Base-by-base conservation (phyloP, 2,888 invertebrate genomes). In the Balanococcus diminutus region DNA sequence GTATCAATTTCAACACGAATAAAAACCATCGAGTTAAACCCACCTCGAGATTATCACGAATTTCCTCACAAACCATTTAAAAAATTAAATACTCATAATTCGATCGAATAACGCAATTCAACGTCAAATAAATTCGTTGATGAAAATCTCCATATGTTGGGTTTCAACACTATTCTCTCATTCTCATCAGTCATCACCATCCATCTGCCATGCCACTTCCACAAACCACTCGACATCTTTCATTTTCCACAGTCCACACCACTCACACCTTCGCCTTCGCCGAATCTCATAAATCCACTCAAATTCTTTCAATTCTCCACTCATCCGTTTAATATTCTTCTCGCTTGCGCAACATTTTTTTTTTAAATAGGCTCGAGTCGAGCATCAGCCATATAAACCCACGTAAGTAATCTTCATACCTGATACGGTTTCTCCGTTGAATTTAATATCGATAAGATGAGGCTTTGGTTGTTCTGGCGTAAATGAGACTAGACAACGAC, bases 371-470 rank as follows among this genome's bases (percentile, higher is more conserved):
- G 36, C 36, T 19, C 51, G 19, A 51, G n/a, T 1, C 51, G 28
- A 67, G 25, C 14, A 28, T 67, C 61, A 28, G 25, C 22, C 11
- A 11, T 22, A 32, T 5, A 6, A 31, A 32, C 31, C 75, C 75
- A 75, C 75, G 32, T 75, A 75, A 75, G 32, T 75, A 75, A 75
- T 75, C 86, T 87, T 87, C n/a, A n/a, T n/a, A 87, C 96, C 96
- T 87, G 95, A 94, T 36, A 98, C 96, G 31, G 96, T 96, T 90
- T 97, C 97, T 82, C 96, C 96, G 90, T 98, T 98, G 91, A 98
- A 98, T 91, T 96, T 97, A 87, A 98, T 97, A 90, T 97, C 97
- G 88, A 98, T 97, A 89, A 96, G 92, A 91, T 98, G 98, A 32
- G 96, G 94, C 88, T 96, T 96, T 1, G 96, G 94, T 88, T 94